A percentile compares a stretch with the other conserved stretches of the same genome.
Conservation (phyloP, 1,140 invertebrate genomes). For the Platyscapa corneri region DNA sequence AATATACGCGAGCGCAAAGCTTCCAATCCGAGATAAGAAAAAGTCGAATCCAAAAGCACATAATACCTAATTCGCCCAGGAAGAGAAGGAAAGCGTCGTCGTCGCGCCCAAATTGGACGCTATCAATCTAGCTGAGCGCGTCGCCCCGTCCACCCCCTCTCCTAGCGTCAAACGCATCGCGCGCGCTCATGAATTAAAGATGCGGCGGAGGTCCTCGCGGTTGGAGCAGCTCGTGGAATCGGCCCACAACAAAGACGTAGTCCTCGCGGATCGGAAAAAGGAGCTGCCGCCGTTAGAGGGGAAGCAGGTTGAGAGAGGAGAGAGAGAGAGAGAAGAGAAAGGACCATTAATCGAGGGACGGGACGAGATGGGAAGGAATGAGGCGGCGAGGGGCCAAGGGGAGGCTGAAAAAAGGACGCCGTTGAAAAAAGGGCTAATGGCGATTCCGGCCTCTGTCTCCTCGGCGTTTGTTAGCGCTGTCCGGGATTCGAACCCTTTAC, state of each 20-base stretch:
- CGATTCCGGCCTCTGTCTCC: slow-evolving; percentile 18
- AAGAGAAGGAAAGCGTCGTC: neutral
- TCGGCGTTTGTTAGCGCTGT: neutral
- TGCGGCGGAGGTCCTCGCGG: neutral
- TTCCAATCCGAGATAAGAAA: neutral
- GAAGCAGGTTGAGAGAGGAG: no score
- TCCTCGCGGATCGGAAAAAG: slow-evolving; percentile 19
- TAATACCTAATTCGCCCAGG: slow-evolving; percentile 1
- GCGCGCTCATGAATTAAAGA: slow-evolving; percentile 47
- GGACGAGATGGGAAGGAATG: neutral
- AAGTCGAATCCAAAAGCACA: neutral
- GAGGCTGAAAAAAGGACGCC: slow-evolving; percentile 35
- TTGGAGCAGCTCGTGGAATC: neutral
- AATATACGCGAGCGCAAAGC: neutral
- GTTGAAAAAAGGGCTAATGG: slow-evolving; percentile 42
- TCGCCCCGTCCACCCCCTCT: slow-evolving; percentile 6
- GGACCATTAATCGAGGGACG: neutral
- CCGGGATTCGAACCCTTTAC: neutral
- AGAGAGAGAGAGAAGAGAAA: no score
- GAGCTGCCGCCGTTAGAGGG: neutral
- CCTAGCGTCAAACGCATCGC: slow-evolving; percentile 23
- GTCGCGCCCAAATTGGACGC: neutral
- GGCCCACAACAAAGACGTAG: slow-evolving; percentile 33
- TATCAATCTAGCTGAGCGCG: neutral
- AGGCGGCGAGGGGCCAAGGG: neutral